Base-by-base conservation (phyloP, 2,888 invertebrate species). In the Aporophyla lueneburgensis region DNA sequence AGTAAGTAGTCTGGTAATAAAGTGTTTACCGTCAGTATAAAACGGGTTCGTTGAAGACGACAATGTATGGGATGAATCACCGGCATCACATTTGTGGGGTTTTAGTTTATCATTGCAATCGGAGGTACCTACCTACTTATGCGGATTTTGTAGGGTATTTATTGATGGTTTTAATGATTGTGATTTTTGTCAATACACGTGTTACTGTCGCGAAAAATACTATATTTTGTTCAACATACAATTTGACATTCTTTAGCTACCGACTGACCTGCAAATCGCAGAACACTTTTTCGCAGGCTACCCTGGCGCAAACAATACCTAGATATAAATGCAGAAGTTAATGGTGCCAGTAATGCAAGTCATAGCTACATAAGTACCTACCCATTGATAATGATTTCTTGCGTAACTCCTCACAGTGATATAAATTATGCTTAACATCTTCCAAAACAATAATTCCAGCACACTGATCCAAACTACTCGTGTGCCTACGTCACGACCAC, bases 391-490 rank as follows among this genome's bases (percentile, higher is more conserved):
- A 12, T 66, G 27, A 66, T 53, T 54, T 53, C 27, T 68, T 33
- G 12, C n/a, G 7, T 33, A 40, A 4, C 16, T 67, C 33, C 3
- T n/a, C n/a, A 40, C 4, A 33, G n/a, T 49, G 19, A 19, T 40
- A 0, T 19, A 40, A 24, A 40, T 19, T 12, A 40, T 46, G 43
- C 43, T 10, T 46, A 46, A 46, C 10, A 46, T 46, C 68, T 58
- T 66, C 19, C 46, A 33, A 62, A 21, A 40, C 24, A 49, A 62
- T 79, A n/a, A 78, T 83, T 77, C 14, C 69, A 98, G 99, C 99
- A 99, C 90, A 97, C 97, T 0, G 98, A 99, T 94, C 99, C 99
- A 0, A 98, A 99, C 94, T 99, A 99, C 93, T 99, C 99, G 0
- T 98, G 98, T 89, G 98, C 98, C 0, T 99, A 99, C 93, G 99